Evolutionary conservation across 2,888 invertebrate genomes (phyloP), one percentile per base, ranked within the genome.

Genomic region (Aphelenchoides bicaudatus): DNA sequence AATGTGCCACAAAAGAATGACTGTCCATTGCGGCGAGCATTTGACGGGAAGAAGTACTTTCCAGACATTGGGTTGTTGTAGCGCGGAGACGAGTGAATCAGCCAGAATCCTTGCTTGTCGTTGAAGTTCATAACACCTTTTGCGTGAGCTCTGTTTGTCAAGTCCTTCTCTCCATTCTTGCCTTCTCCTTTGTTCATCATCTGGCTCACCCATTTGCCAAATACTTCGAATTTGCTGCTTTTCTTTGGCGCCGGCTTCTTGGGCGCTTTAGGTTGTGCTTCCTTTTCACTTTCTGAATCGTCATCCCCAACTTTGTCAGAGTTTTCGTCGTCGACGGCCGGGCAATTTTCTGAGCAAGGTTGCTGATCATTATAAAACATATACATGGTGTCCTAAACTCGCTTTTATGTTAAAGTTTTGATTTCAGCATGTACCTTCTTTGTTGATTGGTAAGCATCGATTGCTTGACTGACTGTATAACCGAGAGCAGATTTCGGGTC

Each of bases 61-160:
- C 87, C 67, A 23, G 60, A 31, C 47, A 54, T 51, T 23, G 87
- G 30, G 2, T 86, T 84, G 1, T 91, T 91, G 81, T 87, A 93
- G 71, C 86, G 85, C 0, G 94, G 94, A 21, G 91, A 89, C 21
- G 91, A 92, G 81, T 94, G 93, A 38, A 92, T 85, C 59, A 94
- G 79, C 92, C 92, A 94, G 71, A 91, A 85, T 2, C 91, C 91
- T 23, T 70, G 63, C 16, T 85, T 84, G 10, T 83, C 81, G 52
- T 85, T 84, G 74, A 89, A 86, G 0, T 86, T 86, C 49, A 88
- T 81, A 4, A 91, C 83, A n/a, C 93, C 93, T 82, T 94, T 94
- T 0, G 90, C 87, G 37, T 63, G 63, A 3, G 50, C 63, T 34
- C 62, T 39, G 38, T 62, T 23, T 34, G 13, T 34, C 13, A 34